Base-by-base conservation (phyloP, 2,113 vertebrate genomes). In the Tetrax tetrax region DNA sequence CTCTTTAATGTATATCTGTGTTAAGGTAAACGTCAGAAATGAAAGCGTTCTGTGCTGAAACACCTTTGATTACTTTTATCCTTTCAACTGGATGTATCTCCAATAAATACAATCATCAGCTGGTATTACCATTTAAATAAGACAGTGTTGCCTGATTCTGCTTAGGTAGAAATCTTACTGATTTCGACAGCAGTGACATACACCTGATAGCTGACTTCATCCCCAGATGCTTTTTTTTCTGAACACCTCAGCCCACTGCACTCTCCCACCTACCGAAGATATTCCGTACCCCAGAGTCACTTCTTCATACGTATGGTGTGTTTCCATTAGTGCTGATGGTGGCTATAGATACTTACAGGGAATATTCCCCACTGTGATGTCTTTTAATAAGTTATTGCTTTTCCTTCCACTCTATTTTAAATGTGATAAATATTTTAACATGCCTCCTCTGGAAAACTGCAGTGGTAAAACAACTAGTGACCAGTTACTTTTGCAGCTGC, bases 341-440 rank as follows among this genome's bases (percentile, higher is more conserved):
- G 29, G 23, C 51, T 65, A 8, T 22, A 29, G 18, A 74, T 51
- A 31, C 27, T 53, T 35, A 54, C 20, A 87, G 77, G 54, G 45
- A 83, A 68, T 54, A 70, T 38, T 79, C 61, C 77, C 74, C 53
- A 56, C 76, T 56, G 86, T 51, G 47, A 87, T 74, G 41, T 31
- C 69, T 89, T 89, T 84, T 74, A 94, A 60, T 82, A 94, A 94
- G 74, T 80, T 79, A 84, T 12, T 91, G 43, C 64, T 86, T 93
- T 93, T 77, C 51, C 29, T 96, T 89, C 69, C 63, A 66, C 69
- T 94, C 48, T 89, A 50, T 72, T 94, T 87, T 93, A 89, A 94
- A 95, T 6, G 2, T 45, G 43, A 92, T 93, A 80, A 96, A 93
- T 92, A 92, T 93, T 94, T 95, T 74, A 96, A 74, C 18, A 6